These are phyloP conservation scores for Urophycis tenuis DNA, from an alignment of 2,797 vertebrate species.

Conservation along the genomic window DNA sequence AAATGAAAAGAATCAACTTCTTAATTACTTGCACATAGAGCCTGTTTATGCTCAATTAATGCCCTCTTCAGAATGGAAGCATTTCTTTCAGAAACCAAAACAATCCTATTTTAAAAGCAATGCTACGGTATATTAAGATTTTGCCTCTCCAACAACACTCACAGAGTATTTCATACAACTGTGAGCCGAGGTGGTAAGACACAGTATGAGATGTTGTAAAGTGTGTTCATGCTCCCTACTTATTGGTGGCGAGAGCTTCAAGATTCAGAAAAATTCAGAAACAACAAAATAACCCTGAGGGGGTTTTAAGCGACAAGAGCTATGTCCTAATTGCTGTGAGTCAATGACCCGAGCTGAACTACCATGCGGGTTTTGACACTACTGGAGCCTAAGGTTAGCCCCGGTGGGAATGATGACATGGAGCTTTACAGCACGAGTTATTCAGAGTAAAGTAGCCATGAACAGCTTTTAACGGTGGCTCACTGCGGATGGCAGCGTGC, in stretches of 20 bases:
- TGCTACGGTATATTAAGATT: background rate
- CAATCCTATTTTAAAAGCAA: background rate
- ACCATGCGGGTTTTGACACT: background rate
- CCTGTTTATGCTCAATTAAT: background rate
- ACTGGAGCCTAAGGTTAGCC: background rate
- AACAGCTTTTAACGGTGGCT: slow-evolving; percentile 22
- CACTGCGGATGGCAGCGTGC: slow-evolving; percentile 16
- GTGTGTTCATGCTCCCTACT: background rate
- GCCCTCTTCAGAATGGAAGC: background rate
- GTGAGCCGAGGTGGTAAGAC: background rate
- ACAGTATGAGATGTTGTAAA: background rate
- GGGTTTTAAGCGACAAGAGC: background rate
- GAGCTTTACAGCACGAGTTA: slow-evolving; percentile 18
- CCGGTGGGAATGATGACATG: slow-evolving; percentile 11
- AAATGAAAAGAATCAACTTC: slow-evolving; percentile 1
- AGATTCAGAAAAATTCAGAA: no score
- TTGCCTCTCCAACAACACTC: background rate
- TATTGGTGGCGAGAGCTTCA: background rate
- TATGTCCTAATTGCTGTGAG: background rate
- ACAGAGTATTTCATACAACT: background rate
- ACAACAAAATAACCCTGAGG: background rate
- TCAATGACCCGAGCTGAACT: background rate
- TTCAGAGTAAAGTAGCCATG: slow-evolving; percentile 28
- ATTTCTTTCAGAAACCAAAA: background rate
- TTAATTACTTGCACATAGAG: background rate